A percentile compares a stretch with the other conserved stretches of the same genome.
These are phyloP conservation scores for Ramazzottius varieornatus DNA, from an alignment of 2,888 invertebrate species.

Conservation along the genomic window DNA sequence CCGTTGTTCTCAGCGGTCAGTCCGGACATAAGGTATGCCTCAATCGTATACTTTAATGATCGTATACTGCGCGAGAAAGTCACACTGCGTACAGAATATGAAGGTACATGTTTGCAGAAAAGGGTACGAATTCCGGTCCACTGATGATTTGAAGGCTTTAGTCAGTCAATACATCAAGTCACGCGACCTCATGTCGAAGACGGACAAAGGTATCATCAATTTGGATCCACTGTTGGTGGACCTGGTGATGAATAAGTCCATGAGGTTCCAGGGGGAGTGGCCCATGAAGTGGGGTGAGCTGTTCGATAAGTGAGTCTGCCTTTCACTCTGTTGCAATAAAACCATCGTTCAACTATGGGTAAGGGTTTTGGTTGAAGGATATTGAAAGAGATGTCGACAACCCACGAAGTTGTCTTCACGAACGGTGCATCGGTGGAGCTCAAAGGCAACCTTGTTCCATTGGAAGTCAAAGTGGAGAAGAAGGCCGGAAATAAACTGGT, in stretches of 20 bases:
- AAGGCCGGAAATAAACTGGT: constrained; percentile 2
- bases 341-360: background rate
- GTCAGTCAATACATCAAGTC: background rate
- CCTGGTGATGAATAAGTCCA: background rate
- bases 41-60: too few relatives aligned
- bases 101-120: constrained; percentile 4
- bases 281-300: constrained; percentile 1
- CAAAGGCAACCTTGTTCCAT: background rate
- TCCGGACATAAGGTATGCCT: background rate
- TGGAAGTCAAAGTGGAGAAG: constrained; percentile 2
- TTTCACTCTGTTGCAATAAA: too few relatives aligned
- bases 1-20: background rate
- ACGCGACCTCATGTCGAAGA: background rate
- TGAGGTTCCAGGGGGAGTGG: background rate
- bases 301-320: background rate
- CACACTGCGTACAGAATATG: too few relatives aligned
- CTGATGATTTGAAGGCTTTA: background rate
- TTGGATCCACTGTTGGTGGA: background rate
- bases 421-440: background rate
- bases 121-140: constrained; percentile 1
- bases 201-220: background rate
- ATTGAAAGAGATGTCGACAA: background rate
- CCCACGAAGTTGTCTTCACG: background rate
- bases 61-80: too few relatives aligned
- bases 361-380: background rate